Conservation (phyloP, 2,113 vertebrate species). For the Salvator merianae region DNA sequence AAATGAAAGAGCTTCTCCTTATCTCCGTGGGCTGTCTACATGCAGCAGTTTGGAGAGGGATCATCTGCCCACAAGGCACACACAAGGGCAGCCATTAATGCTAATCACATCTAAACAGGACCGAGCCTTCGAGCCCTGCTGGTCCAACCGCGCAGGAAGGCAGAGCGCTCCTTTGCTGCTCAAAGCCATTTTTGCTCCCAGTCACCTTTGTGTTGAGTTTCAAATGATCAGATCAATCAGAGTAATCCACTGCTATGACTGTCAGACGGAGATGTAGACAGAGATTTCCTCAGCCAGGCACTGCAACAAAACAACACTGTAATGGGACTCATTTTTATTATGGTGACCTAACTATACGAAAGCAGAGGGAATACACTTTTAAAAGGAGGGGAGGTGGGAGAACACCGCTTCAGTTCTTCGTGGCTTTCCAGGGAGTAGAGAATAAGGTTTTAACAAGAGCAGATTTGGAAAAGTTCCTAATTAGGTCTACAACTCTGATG, state of each 20-base stretch:
- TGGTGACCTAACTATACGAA: background rate
- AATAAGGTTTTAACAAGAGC: background rate
- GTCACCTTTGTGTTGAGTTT: slow-evolving; percentile 17
- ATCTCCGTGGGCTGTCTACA: slow-evolving; percentile 44
- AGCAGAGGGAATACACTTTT: background rate
- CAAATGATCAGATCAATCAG: slow-evolving; percentile 38
- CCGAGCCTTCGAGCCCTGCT: slow-evolving; percentile 9
- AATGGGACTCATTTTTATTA: background rate
- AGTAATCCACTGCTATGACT: slow-evolving; percentile 29
- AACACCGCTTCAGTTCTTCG: too few relatives aligned
- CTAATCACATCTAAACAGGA: slow-evolving; percentile 29
- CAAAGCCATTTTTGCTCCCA: slow-evolving; percentile 2
- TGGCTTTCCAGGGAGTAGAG: too few relatives aligned
- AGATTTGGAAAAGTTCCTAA: background rate
- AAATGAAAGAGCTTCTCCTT: slow-evolving; percentile 54
- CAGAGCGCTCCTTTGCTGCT: background rate
- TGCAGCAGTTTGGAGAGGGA: slow-evolving; percentile 29
- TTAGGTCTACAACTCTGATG: too few relatives aligned
- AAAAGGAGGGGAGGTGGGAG: too few relatives aligned
- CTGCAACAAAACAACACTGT: background rate
- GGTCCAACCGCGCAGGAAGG: background rate
- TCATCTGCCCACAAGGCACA: slow-evolving; percentile 50
- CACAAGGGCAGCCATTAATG: slow-evolving; percentile 33
- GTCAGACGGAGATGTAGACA: slow-evolving; percentile 17
- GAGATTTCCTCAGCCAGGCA: slow-evolving; percentile 21